A percentile compares a stretch with the other conserved stretches of the same genome.
These are phyloP conservation scores for Liposcelis brunnea DNA, from an alignment of 2,888 invertebrate genomes.

Conservation along the genomic window DNA sequence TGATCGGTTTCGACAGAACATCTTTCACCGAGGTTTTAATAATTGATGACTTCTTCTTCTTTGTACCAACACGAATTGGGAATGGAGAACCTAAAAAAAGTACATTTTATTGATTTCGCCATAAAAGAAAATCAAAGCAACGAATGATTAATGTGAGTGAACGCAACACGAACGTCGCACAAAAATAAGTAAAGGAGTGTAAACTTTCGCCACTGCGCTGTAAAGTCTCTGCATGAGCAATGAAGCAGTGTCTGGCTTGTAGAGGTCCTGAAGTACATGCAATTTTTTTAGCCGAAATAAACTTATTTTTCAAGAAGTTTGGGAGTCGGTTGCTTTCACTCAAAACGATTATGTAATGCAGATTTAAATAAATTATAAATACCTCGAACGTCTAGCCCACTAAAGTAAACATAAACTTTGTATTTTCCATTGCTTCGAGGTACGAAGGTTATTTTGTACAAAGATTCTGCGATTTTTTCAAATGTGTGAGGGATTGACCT, in stretches of 20 bases:
- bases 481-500: constrained; percentile 67
- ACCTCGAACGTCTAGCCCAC: constrained; percentile 74
- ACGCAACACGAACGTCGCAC: too few species aligned
- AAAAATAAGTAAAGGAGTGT: too few species aligned
- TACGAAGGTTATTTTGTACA: constrained; percentile 33
- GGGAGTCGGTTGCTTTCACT: too few species aligned
- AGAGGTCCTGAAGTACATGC: too few species aligned
- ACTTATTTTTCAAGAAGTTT: too few species aligned
- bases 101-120: too few species aligned
- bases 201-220: too few species aligned
- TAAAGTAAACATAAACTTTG: constrained; percentile 80
- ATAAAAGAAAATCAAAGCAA: too few species aligned
- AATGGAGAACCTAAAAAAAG: constrained; percentile 50
- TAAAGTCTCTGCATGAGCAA: too few species aligned
- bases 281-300: too few species aligned
- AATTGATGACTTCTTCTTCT: constrained; percentile 27
- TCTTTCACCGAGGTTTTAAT: not conserved
- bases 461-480: constrained; percentile 53
- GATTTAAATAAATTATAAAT: constrained; percentile 9
- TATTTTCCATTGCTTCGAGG: constrained; percentile 39
- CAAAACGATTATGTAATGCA: not conserved
- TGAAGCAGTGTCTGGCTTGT: too few species aligned
- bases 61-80: constrained; percentile 67
- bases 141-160: too few species aligned
- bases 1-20: not conserved